Evolutionary conservation across 2,888 invertebrate species (phyloP).

Genomic region (Macaria liturata): DNA sequence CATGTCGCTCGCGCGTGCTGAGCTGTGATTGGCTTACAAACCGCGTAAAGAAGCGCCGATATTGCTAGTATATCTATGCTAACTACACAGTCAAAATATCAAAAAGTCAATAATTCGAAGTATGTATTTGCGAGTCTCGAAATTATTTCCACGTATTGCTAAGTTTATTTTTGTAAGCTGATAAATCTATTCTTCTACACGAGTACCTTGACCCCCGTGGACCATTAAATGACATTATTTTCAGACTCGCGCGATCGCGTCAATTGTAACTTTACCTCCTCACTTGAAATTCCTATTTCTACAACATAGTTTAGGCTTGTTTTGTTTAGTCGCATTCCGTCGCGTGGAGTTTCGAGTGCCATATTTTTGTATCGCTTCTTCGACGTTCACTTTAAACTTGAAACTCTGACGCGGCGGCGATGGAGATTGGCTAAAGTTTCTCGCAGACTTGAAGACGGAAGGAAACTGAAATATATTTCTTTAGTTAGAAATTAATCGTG

Average conservation of each 20-base stretch:
- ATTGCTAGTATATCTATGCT: too few relatives aligned
- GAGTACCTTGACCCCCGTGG: conserved; percentile 33
- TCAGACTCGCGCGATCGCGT: conserved; percentile 31
- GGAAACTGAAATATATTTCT: too few relatives aligned
- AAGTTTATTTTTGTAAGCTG: conserved; percentile 48
- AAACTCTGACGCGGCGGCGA: conserved; percentile 10
- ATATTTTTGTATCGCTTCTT: conserved; percentile 54
- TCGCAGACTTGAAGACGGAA: not conserved
- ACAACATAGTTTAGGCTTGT: conserved; percentile 41
- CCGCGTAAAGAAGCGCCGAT: too few relatives aligned
- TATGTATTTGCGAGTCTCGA: conserved; percentile 36
- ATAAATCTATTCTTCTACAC: conserved; percentile 27
- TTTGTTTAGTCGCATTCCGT: conserved; percentile 29
- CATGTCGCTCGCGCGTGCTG: too few relatives aligned
- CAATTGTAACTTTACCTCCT: conserved; percentile 23
- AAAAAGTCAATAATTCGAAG: conserved; percentile 13
- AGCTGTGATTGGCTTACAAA: too few relatives aligned
- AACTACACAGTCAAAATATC: not conserved
- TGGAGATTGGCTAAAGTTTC: conserved; percentile 15
- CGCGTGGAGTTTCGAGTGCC: conserved; percentile 15
- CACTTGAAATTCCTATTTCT: conserved; percentile 39
- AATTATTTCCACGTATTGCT: conserved; percentile 36
- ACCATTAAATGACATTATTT: conserved; percentile 44
- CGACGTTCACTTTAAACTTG: conserved; percentile 11
- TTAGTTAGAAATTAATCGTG: too few relatives aligned